phyloP scores from a whole-genome alignment of 2,888 invertebrate genomes.

The Meliscaeva auricollis region DNA sequence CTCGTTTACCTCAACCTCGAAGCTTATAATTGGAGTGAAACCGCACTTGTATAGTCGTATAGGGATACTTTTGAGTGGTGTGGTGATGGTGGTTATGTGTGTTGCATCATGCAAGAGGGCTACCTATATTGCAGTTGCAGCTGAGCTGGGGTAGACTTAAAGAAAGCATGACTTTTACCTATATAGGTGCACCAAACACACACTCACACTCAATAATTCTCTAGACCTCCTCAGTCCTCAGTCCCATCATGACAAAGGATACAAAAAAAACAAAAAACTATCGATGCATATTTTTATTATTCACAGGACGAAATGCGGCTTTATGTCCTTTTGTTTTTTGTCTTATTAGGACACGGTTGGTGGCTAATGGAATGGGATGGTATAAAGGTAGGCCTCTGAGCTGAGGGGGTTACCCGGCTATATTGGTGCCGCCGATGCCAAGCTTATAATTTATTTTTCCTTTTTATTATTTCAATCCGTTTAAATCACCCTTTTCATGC shows the following conservation, averaged over 20 bases:
- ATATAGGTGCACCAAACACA: not conserved
- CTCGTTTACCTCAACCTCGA: constrained; percentile 52
- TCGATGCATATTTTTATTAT: constrained; percentile 45
- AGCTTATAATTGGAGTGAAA: constrained; percentile 72
- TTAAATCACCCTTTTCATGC: constrained; percentile 60
- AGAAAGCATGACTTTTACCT: constrained; percentile 24
- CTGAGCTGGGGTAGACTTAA: constrained; percentile 41
- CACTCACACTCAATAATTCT: not conserved
- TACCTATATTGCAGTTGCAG: not conserved
- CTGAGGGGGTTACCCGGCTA: not conserved
- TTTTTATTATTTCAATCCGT: constrained; percentile 56
- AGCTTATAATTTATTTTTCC: constrained; percentile 40
- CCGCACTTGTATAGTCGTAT: constrained; percentile 53
- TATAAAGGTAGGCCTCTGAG: not conserved
- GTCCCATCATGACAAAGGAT: not conserved
- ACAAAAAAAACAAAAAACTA: constrained; percentile 5
- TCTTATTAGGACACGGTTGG: constrained; percentile 14
- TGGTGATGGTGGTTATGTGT: not conserved
- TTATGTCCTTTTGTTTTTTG: constrained; percentile 28
- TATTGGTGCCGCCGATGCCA: constrained; percentile 17
- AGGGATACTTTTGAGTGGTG: constrained; percentile 37
- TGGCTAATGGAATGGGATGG: not conserved
- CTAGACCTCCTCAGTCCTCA: constrained; percentile 9
- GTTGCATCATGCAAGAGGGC: constrained; percentile 13
- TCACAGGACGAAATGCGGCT: constrained; percentile 30